phyloP scores from a whole-genome alignment of 2,888 invertebrate genomes.

The Polydrusus tereticollis region DNA sequence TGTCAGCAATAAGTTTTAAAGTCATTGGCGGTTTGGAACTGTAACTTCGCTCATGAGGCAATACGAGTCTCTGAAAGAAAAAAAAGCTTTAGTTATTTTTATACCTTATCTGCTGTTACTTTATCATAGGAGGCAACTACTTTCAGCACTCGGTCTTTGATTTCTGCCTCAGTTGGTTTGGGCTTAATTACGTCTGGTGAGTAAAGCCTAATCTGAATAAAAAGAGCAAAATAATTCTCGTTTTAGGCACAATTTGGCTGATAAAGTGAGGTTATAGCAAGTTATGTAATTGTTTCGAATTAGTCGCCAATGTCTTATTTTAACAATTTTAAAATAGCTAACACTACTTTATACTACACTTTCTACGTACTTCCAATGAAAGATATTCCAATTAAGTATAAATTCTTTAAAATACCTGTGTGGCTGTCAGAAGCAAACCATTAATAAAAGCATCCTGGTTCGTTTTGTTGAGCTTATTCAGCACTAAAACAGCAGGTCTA shows the following conservation, averaged over 20 bases:
- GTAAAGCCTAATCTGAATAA: constrained; percentile 58
- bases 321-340: background rate
- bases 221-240: constrained; percentile 28
- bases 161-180: constrained; percentile 75
- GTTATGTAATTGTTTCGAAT: constrained; percentile 50
- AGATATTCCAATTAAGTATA: background rate
- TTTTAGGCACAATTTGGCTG: background rate
- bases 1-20: constrained; percentile 85
- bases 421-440: constrained; percentile 38
- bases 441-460: constrained; percentile 39
- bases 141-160: constrained; percentile 86
- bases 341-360: background rate
- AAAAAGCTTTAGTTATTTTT: constrained; percentile 52
- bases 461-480: constrained; percentile 50
- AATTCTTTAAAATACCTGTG: constrained; percentile 55
- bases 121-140: constrained; percentile 92
- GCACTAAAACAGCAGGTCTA: constrained; percentile 49
- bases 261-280: constrained; percentile 50
- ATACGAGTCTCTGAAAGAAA: constrained; percentile 74
- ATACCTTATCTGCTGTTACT: constrained; percentile 88
- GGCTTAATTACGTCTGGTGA: constrained; percentile 64
- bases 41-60: constrained; percentile 79
- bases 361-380: background rate
- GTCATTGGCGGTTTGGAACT: constrained; percentile 83
- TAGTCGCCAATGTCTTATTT: background rate